Evolutionary conservation across 2,888 invertebrate genomes (phyloP).

Genomic region (Lasioglossum calceatum): DNA sequence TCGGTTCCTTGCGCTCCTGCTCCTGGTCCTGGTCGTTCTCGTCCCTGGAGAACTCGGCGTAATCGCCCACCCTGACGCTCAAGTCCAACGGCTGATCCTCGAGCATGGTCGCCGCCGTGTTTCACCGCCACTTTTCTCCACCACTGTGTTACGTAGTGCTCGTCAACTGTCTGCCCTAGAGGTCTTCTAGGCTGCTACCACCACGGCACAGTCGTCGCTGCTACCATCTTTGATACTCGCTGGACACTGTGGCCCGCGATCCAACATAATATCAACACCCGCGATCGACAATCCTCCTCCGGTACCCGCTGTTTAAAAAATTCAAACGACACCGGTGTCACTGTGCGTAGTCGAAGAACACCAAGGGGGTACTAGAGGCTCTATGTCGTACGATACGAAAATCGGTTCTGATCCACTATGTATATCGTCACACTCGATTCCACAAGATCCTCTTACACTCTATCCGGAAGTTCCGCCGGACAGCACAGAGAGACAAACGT

Average conservation of each 20-base stretch:
- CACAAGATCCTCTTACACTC: background rate
- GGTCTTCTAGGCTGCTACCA: constrained; percentile 55
- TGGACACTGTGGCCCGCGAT: constrained; percentile 35
- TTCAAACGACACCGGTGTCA: background rate
- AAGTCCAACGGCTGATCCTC: constrained; percentile 92
- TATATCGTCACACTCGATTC: background rate
- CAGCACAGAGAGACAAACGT: background rate
- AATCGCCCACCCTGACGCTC: constrained; percentile 86
- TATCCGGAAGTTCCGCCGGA: background rate
- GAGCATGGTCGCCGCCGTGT: constrained; percentile 74
- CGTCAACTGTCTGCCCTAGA: background rate
- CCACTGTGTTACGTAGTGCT: background rate
- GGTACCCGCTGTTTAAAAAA: background rate
- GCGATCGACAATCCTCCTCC: background rate
- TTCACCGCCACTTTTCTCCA: background rate
- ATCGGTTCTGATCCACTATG: background rate
- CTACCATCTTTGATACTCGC: constrained; percentile 26
- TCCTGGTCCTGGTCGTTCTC: constrained; percentile 83
- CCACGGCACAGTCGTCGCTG: constrained; percentile 62
- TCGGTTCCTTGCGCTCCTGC: constrained; percentile 76
- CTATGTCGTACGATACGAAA: background rate
- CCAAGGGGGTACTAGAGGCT: background rate
- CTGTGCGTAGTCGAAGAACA: background rate
- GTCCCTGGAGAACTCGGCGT: constrained; percentile 77
- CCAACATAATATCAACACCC: constrained; percentile 36